Conservation (phyloP, 2,113 vertebrate species). For the Butorides virescens region DNA sequence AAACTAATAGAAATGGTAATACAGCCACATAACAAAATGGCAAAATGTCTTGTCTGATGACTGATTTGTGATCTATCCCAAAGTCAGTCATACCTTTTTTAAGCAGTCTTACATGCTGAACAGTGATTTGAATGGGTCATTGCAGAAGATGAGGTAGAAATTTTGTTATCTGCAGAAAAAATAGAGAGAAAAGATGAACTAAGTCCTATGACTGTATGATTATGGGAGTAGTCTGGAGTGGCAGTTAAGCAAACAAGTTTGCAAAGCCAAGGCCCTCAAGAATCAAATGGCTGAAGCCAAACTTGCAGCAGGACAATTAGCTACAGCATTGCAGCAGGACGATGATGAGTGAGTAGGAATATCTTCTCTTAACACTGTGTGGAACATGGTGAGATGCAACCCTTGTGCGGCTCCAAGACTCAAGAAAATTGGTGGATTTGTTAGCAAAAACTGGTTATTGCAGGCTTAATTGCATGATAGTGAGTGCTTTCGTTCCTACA, state of each 20-base stretch:
- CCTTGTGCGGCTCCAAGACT: not conserved
- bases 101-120: not conserved
- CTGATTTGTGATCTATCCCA: not conserved
- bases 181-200: not conserved
- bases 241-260: not conserved
- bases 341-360: not conserved
- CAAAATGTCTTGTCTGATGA: not conserved
- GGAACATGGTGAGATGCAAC: not conserved
- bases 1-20: not conserved
- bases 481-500: not conserved
- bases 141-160: not conserved
- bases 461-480: not conserved
- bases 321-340: not conserved
- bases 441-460: not conserved
- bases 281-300: not conserved
- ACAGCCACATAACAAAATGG: not conserved
- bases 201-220: not conserved
- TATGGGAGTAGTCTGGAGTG: not conserved
- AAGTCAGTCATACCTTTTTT: not conserved
- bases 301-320: not conserved
- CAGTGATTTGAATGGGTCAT: not conserved
- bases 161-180: not conserved
- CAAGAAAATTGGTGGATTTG: not conserved
- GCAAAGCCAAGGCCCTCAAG: not conserved
- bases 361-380: not conserved